Evolutionary conservation across 1,140 invertebrate species (phyloP), one percentile per base, ranked within the genome.

Genomic region (Anadara kagoshimensis): DNA sequence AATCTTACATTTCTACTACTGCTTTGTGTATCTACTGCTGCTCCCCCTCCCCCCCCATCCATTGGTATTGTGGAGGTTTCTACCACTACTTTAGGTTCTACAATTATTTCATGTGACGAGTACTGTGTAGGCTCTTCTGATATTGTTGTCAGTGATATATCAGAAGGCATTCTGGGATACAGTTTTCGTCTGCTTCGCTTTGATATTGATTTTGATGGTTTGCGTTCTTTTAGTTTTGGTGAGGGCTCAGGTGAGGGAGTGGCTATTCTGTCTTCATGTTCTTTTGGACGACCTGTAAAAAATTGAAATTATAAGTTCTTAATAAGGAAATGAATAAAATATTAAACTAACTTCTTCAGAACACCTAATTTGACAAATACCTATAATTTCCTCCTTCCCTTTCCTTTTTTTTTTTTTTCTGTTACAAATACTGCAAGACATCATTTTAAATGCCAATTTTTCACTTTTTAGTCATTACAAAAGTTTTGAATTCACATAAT

Each of bases 31-130:
- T 36, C 29, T 36, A 7, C 29, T 36, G 51, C 69, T 82, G 78
- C 73, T 62, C 61, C 69, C 53, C 63, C 61, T 26, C 71, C 76
- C 18, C 59, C 47, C 7, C 73, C 69, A 22, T 69, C 62, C 20
- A 77, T 74, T 14, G 82, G 83, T 24, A 82, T 69, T 2, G 94
- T 95, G 14, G 93, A 94, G 0, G 95, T 97, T 89, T 98, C 96
- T 18, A 99, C 95, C 66, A 97, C 95, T 22, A 98, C 93, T 90
- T 98, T 96, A 14, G 96, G 96, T 81, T 98, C 95, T 16, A 98
- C 96, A 75, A 97, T 94, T 73, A 98, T 97, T 80, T 96, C 96
- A 86, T 95, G 95, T 82, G 91, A 93, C 12, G 86, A 87, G 69
- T 87, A 87, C 69, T 87, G 85, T 16, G 94, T 93, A 0, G 94